Percentiles rank a stretch among this genome's conserved stretches.
Evolutionary conservation across 2,888 invertebrate genomes (phyloP).

Genomic region (Eledone cirrhosa): DNA sequence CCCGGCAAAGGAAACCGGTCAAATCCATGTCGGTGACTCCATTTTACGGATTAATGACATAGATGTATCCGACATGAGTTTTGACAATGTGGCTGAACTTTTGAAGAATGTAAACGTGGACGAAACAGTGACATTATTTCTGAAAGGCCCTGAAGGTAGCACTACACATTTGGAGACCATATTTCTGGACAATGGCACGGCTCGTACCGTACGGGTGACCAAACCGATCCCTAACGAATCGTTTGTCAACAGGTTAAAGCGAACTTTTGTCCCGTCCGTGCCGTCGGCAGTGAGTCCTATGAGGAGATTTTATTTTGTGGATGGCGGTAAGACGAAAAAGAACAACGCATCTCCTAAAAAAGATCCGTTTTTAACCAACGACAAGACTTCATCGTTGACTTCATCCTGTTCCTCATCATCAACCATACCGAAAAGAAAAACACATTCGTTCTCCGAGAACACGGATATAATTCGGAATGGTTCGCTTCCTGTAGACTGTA

Average conservation of each 20-base stretch:
- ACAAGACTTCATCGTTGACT: neutral
- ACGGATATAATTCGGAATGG: constrained; percentile 30
- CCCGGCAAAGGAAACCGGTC: constrained; percentile 60
- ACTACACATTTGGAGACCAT: constrained; percentile 60
- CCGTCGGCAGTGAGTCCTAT: constrained; percentile 39
- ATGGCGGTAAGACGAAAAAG: constrained; percentile 24
- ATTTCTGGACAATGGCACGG: constrained; percentile 56
- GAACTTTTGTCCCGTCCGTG: constrained; percentile 42
- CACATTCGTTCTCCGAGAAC: constrained; percentile 29
- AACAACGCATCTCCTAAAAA: constrained; percentile 21
- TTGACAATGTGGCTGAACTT: constrained; percentile 53
- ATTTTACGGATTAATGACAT: constrained; percentile 60
- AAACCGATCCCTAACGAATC: constrained; percentile 51
- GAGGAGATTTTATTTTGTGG: constrained; percentile 38
- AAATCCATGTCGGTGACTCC: constrained; percentile 61
- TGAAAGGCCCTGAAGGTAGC: constrained; percentile 60
- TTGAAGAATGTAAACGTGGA: constrained; percentile 51
- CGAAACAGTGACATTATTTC: constrained; percentile 53
- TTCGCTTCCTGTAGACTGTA: neutral
- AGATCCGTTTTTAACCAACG: constrained; percentile 3
- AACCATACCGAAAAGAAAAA: constrained; percentile 23
- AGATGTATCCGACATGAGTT: constrained; percentile 56
- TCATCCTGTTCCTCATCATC: neutral
- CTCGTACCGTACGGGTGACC: constrained; percentile 58
- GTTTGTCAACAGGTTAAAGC: constrained; percentile 47